A percentile compares a stretch with the other conserved stretches of the same genome.
Conservation (phyloP, 1,140 invertebrate genomes). For the Hylaeus anthracinus region DNA sequence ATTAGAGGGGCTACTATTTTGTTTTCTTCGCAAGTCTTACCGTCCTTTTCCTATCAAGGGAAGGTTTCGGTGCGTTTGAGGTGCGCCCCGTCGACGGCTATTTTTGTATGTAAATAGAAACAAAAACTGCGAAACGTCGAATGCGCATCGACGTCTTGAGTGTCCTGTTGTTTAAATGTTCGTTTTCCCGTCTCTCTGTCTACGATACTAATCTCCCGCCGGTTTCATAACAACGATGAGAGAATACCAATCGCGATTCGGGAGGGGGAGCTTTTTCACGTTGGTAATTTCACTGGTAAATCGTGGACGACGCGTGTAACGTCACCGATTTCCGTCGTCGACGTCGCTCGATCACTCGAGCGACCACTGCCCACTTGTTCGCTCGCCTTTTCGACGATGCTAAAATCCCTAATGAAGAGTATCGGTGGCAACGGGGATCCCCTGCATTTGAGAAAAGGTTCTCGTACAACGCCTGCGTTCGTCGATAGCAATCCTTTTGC, state of each 20-base stretch:
- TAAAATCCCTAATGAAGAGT: conserved; percentile 24
- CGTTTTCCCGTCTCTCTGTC: conserved; percentile 56
- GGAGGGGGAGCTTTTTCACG: too few species aligned
- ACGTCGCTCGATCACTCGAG: conserved; percentile 16
- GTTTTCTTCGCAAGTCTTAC: neutral
- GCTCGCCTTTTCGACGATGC: conserved; percentile 27
- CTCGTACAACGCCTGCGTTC: neutral
- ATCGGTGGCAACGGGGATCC: neutral
- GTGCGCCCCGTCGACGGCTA: conserved; percentile 58
- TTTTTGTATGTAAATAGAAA: conserved; percentile 65
- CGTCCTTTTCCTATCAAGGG: conserved; percentile 18
- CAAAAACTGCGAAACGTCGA: conserved; percentile 64
- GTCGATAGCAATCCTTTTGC: neutral
- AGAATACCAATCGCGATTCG: conserved; percentile 40
- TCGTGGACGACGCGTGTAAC: conserved; percentile 17
- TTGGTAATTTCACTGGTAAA: conserved; percentile 17
- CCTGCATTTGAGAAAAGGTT: conserved; percentile 1
- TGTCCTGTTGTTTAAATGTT: conserved; percentile 31
- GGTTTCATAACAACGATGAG: conserved; percentile 62
- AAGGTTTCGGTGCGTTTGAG: conserved; percentile 53
- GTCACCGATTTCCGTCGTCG: neutral
- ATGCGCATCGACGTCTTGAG: conserved; percentile 65
- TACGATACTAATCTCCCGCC: conserved; percentile 53
- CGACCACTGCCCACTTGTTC: neutral
- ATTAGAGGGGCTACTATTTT: neutral